Base-by-base conservation (phyloP, 2,888 invertebrate genomes). In the Epinotia demarniana region DNA sequence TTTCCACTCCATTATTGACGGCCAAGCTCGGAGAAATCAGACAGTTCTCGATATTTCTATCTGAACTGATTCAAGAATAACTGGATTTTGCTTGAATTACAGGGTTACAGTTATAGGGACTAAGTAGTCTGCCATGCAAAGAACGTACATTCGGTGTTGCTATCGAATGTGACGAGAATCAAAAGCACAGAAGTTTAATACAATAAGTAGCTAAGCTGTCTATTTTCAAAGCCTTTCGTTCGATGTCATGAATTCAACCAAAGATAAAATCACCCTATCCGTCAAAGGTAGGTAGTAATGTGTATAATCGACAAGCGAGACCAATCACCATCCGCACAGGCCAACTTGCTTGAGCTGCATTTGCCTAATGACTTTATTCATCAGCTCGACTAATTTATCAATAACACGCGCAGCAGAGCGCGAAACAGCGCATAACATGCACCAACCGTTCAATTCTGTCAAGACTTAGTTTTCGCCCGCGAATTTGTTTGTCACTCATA, bases 1-100 rank as follows among this genome's bases (percentile, higher is more conserved):
- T 86, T 86, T 85, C 82, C 81, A 83, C 83, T 87, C 88, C 84
- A 88, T 90, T 91, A 92, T 90, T 90, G 90, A 89, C 85, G 86
- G 82, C 82, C 81, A 80, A 87, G 80, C 83, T 85, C 80, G 81
- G 81, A 83, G 81, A 82, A 85, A 85, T 82, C 81, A 84, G 83
- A 80, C 81, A 81, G 82, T 80, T 83, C 80, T 78, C 79, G 82
- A 82, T 84, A 85, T 86, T 84, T 84, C 84, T 84, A 83, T 84
- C 82, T 80, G 82, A 81, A 69, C 74, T 80, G 79, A 83, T 83
- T 82, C 79, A 79, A 79, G 78, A 78, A 79, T 78, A 74, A 78
- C 71, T 71, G 61, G 66, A 71, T 71, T 75, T 72, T 13, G 33
- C 72, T 75, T 33, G 55, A 27, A 43, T 55, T 60, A 66, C 64